These are phyloP conservation scores for Sarotherodon lohbergeri DNA, from an alignment of 2,113 vertebrate genomes.

Conservation along the genomic window DNA sequence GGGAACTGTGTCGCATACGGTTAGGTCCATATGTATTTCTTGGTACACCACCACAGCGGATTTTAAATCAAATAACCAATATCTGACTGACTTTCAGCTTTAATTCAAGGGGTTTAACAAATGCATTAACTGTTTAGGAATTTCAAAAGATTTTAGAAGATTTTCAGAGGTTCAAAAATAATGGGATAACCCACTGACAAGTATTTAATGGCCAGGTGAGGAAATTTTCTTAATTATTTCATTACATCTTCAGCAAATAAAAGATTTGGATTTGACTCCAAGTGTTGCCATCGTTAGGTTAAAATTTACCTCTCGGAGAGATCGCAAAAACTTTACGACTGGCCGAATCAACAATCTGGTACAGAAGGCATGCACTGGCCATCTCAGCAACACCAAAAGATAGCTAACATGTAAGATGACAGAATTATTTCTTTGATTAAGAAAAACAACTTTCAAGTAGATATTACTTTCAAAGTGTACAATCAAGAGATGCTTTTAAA, in stretches of 20 bases:
- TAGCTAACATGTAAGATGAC: background rate
- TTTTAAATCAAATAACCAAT: background rate
- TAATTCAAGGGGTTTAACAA: background rate
- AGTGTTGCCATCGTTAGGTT: background rate
- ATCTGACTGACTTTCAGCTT: background rate
- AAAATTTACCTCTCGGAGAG: background rate
- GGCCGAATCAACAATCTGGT: background rate
- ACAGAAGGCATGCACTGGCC: background rate
- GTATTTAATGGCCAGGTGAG: background rate
- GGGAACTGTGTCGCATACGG: background rate
- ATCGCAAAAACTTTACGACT: background rate
- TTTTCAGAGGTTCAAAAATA: background rate
- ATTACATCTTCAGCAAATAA: background rate
- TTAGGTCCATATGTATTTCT: background rate
- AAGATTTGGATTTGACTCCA: background rate
- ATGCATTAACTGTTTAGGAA: background rate
- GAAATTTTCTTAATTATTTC: background rate
- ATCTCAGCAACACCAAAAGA: background rate
- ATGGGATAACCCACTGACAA: background rate
- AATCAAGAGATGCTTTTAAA: background rate
- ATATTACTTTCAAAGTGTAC: background rate
- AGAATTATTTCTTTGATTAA: background rate
- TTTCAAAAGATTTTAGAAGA: rapidly evolving
- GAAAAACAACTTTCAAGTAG: background rate
- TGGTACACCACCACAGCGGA: background rate